These are phyloP conservation scores for Decapterus maruadsi DNA, from an alignment of 2,797 vertebrate genomes.

Conservation along the genomic window DNA sequence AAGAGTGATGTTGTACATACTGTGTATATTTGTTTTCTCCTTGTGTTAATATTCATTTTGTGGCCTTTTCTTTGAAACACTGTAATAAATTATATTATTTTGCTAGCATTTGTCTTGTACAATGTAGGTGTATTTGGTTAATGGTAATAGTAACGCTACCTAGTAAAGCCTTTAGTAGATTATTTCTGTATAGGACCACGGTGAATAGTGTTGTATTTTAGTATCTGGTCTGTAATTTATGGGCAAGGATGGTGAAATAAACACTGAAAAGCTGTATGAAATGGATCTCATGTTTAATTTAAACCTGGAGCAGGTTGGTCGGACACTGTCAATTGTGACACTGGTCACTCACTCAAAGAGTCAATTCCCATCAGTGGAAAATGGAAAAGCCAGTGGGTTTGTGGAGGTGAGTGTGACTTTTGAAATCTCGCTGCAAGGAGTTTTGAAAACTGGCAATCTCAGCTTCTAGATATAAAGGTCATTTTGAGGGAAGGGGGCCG, in stretches of 20 bases:
- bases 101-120: conserved; percentile 25
- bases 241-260: conserved; percentile 63
- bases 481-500: neutral
- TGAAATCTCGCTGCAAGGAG: neutral
- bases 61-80: conserved; percentile 33
- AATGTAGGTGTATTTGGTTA: conserved; percentile 13
- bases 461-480: conserved; percentile 33
- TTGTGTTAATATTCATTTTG: conserved; percentile 44
- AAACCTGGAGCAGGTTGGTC: neutral
- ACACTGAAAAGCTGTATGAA: conserved; percentile 52
- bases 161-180: conserved; percentile 16
- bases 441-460: neutral
- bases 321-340: neutral
- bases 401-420: neutral
- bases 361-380: neutral
- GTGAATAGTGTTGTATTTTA: conserved; percentile 47
- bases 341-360: neutral
- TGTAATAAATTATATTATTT: conserved; percentile 46
- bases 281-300: neutral
- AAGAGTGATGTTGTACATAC: conserved; percentile 65
- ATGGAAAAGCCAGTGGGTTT: neutral
- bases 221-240: conserved; percentile 42
- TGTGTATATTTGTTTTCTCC: conserved; percentile 49
- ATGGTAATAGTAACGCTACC: conserved; percentile 43
- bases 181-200: conserved; percentile 43